phyloP scores from a whole-genome alignment of 2,888 invertebrate genomes.

The Cordilura impudica region DNA sequence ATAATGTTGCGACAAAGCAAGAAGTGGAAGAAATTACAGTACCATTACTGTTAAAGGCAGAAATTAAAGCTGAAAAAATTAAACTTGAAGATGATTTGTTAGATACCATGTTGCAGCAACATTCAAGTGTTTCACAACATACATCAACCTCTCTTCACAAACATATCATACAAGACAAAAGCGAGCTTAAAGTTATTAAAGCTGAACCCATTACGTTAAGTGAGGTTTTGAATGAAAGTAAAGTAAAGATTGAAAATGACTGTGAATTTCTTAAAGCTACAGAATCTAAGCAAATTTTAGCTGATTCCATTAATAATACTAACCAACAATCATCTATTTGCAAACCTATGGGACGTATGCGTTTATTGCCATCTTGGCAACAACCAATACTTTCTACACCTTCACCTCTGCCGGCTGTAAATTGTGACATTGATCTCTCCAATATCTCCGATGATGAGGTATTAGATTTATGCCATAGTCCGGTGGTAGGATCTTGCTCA shows the following conservation, averaged over 20 bases:
- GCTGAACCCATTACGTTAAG: conserved; percentile 68
- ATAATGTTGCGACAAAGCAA: conserved; percentile 47
- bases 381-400: conserved; percentile 20
- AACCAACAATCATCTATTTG: neutral
- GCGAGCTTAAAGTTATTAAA: conserved; percentile 75
- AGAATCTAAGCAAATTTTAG: conserved; percentile 1
- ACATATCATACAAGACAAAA: conserved; percentile 63
- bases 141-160: conserved; percentile 52
- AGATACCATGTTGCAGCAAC: conserved; percentile 61
- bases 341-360: conserved; percentile 57
- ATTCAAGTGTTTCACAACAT: conserved; percentile 42
- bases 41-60: conserved; percentile 70
- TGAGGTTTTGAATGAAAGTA: conserved; percentile 54
- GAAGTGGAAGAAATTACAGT: conserved; percentile 64
- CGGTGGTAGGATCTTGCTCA: conserved; percentile 45
- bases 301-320: neutral
- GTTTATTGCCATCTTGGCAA: conserved; percentile 58
- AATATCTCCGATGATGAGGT: conserved; percentile 65
- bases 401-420: conserved; percentile 40
- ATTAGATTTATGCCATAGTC: conserved; percentile 66
- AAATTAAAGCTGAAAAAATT: conserved; percentile 77
- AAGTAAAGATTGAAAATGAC: conserved; percentile 54
- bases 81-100: conserved; percentile 74
- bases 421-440: conserved; percentile 63
- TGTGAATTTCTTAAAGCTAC: conserved; percentile 35